A percentile compares a stretch with the other conserved stretches of the same genome.
These are phyloP conservation scores for Megaceryle alcyon DNA, from an alignment of 2,797 vertebrate genomes.

Conservation along the genomic window DNA sequence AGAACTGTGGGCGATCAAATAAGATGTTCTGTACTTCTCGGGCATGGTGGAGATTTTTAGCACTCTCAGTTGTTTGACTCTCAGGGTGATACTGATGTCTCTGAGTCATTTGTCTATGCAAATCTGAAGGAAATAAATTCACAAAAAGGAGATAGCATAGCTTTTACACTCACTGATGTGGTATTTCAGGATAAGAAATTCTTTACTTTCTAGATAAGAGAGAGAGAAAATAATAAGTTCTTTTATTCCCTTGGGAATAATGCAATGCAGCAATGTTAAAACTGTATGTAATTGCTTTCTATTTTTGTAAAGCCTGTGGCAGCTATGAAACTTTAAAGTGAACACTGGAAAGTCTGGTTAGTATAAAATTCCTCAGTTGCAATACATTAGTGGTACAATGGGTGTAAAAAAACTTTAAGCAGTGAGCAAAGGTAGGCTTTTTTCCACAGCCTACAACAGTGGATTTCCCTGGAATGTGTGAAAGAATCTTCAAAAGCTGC, in stretches of 20 bases:
- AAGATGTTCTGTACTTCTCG: background rate
- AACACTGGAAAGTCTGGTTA: background rate
- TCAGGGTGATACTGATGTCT: background rate
- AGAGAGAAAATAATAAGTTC: background rate
- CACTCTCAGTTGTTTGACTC: background rate
- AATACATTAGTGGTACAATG: background rate
- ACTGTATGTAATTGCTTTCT: conserved; percentile 50
- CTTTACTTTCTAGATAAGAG: conserved; percentile 20
- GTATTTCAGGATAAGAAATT: background rate
- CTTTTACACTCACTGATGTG: background rate
- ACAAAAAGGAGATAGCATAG: background rate
- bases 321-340: background rate
- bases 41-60: background rate
- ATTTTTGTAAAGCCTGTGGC: conserved; percentile 43
- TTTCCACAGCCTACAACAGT: background rate
- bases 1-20: background rate
- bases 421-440: background rate
- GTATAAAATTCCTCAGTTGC: background rate
- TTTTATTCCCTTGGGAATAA: conserved; percentile 17
- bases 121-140: background rate
- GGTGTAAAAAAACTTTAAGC: background rate
- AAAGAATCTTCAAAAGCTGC: background rate
- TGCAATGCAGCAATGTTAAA: conserved; percentile 30
- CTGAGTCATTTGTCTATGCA: background rate
- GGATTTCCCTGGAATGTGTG: background rate